These are phyloP conservation scores for Blennius ocellaris DNA, from an alignment of 2,113 vertebrate genomes.

Conservation along the genomic window DNA sequence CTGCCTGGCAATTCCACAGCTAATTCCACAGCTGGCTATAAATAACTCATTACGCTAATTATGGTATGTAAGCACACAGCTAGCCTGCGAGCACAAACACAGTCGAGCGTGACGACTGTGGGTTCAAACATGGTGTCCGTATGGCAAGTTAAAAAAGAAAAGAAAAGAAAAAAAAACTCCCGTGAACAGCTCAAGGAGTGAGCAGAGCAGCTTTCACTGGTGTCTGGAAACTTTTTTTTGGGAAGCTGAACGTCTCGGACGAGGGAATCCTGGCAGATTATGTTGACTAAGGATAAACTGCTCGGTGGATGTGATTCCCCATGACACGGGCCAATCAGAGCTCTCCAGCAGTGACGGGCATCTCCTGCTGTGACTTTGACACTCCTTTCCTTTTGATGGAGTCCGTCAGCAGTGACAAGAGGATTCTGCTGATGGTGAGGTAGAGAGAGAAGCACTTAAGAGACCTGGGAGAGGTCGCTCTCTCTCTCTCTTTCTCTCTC, in stretches of 20 bases:
- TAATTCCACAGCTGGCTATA: constrained; percentile 80
- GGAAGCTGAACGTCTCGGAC: not conserved
- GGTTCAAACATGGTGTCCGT: constrained; percentile 50
- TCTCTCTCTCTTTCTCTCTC: constrained; percentile 59
- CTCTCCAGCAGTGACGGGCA: constrained; percentile 48
- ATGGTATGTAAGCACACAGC: constrained; percentile 70
- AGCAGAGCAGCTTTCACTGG: constrained; percentile 9
- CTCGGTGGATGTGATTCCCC: constrained; percentile 57
- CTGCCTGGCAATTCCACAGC: constrained; percentile 76
- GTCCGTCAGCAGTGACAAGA: constrained; percentile 60
- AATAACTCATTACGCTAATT: constrained; percentile 84
- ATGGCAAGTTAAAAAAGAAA: constrained; percentile 32
- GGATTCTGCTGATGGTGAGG: constrained; percentile 47
- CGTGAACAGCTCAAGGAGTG: not conserved
- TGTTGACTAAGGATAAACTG: constrained; percentile 56
- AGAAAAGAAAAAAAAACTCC: constrained; percentile 4
- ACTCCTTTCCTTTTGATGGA: constrained; percentile 59
- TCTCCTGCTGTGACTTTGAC: constrained; percentile 65
- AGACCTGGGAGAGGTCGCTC: constrained; percentile 54
- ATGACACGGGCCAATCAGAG: constrained; percentile 56
- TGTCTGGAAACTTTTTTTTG: constrained; percentile 13
- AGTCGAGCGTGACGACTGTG: constrained; percentile 68
- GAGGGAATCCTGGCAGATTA: constrained; percentile 27
- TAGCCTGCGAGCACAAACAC: constrained; percentile 68
- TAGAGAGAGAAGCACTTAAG: constrained; percentile 61